Conservation (phyloP, 2,113 vertebrate species). For the Patagioenas fasciata region DNA sequence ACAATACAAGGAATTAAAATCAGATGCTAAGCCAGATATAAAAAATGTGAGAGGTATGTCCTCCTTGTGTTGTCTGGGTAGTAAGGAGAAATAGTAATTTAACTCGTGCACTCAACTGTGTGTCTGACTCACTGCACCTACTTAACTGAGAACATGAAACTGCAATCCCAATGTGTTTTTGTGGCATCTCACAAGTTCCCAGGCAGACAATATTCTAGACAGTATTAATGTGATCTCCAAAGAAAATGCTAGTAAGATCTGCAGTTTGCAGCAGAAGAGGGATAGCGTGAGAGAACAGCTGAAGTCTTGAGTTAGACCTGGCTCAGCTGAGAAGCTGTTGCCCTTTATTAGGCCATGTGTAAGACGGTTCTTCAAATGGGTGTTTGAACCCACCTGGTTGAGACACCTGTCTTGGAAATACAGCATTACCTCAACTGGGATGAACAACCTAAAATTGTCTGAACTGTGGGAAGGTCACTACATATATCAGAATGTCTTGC, state of each 20-base stretch:
- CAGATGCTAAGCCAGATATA: background rate
- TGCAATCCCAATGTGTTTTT: background rate
- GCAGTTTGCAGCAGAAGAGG: background rate
- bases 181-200: background rate
- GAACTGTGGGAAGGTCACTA: background rate
- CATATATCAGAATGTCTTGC: background rate
- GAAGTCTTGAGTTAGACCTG: background rate
- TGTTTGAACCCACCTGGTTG: background rate
- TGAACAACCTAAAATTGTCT: background rate
- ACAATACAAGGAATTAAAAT: background rate
- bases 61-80: background rate
- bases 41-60: background rate
- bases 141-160: background rate
- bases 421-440: background rate
- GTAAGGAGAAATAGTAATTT: background rate
- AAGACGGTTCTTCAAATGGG: background rate
- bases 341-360: accelerated
- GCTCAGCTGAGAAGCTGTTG: background rate
- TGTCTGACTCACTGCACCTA: background rate
- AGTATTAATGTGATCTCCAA: background rate
- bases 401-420: background rate
- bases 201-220: background rate
- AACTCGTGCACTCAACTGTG: background rate
- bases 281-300: background rate
- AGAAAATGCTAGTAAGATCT: background rate